Evolutionary conservation across 2,797 vertebrate species (phyloP).

Genomic region (Sylvilagus floridanus): DNA sequence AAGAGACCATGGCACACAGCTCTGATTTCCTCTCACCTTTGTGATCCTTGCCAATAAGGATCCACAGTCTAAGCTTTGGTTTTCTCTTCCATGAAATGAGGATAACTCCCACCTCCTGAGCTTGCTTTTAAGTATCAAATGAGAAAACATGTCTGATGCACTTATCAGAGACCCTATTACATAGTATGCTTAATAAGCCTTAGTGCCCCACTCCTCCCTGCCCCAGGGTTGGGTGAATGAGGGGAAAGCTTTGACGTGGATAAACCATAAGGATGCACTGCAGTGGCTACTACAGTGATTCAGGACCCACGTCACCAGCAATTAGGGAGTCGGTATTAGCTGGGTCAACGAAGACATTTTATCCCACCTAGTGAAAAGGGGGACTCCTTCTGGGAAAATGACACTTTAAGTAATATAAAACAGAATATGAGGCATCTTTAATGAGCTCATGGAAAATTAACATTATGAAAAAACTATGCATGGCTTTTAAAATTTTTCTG

Average conservation of each 20-base stretch:
- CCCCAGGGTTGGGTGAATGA: background rate
- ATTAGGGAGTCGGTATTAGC: background rate
- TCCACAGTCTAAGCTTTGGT: background rate
- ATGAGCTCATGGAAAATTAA: too few species aligned
- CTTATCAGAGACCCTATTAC: background rate
- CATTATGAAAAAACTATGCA: too few species aligned
- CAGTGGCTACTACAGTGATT: background rate
- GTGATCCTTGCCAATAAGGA: slow-evolving; percentile 6
- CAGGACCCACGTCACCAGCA: background rate
- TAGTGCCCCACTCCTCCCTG: background rate
- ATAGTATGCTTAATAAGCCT: background rate
- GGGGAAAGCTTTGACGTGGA: background rate
- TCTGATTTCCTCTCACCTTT: background rate
- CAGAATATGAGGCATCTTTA: too few species aligned
- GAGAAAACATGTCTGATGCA: slow-evolving; percentile 18
- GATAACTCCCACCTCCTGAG: background rate
- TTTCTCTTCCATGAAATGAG: slow-evolving; percentile 4
- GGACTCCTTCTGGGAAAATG: background rate
- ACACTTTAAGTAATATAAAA: background rate
- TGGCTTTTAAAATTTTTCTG: too few species aligned
- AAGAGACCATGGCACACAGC: background rate
- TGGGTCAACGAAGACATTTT: background rate
- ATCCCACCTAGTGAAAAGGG: background rate
- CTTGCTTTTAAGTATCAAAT: background rate
- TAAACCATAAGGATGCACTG: background rate